Evolutionary conservation across 1,140 invertebrate genomes (phyloP).

Genomic region (Fopius arisanus): DNA sequence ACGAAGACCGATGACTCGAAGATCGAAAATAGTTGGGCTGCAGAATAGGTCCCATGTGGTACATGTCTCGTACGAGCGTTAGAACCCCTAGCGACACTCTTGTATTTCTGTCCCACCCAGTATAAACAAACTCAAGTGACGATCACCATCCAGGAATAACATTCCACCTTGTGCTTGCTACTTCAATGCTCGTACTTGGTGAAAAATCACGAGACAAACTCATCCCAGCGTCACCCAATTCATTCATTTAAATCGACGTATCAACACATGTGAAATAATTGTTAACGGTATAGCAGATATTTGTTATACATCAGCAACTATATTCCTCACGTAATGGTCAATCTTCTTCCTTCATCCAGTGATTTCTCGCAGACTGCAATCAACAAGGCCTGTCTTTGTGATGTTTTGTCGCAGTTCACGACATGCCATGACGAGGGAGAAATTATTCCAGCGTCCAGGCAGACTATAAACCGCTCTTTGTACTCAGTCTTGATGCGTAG

Average conservation of each 20-base stretch:
- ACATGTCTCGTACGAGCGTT: slow-evolving; percentile 38
- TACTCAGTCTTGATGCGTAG: slow-evolving; percentile 31
- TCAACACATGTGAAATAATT: too few relatives aligned
- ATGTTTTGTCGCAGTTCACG: slow-evolving; percentile 58
- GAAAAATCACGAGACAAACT: not conserved
- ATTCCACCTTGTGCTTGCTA: slow-evolving; percentile 18
- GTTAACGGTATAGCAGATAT: too few relatives aligned
- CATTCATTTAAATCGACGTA: too few relatives aligned
- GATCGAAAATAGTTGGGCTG: slow-evolving; percentile 35
- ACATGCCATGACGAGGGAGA: slow-evolving; percentile 53
- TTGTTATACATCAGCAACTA: too few relatives aligned
- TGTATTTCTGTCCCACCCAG: slow-evolving; percentile 60
- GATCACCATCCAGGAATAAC: slow-evolving; percentile 60
- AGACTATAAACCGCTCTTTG: slow-evolving; percentile 65
- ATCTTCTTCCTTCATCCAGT: not conserved
- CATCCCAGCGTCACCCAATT: too few relatives aligned
- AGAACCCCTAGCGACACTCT: slow-evolving; percentile 46
- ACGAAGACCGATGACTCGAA: not conserved
- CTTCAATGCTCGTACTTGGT: not conserved
- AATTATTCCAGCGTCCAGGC: slow-evolving; percentile 49
- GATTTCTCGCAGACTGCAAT: slow-evolving; percentile 41
- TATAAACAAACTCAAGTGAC: slow-evolving; percentile 59
- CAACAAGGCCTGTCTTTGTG: slow-evolving; percentile 61
- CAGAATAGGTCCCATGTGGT: slow-evolving; percentile 51
- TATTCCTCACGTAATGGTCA: not conserved